Evolutionary conservation across 2,888 invertebrate genomes (phyloP), one percentile per base, ranked within the genome.

Genomic region (Heliconius erato): DNA sequence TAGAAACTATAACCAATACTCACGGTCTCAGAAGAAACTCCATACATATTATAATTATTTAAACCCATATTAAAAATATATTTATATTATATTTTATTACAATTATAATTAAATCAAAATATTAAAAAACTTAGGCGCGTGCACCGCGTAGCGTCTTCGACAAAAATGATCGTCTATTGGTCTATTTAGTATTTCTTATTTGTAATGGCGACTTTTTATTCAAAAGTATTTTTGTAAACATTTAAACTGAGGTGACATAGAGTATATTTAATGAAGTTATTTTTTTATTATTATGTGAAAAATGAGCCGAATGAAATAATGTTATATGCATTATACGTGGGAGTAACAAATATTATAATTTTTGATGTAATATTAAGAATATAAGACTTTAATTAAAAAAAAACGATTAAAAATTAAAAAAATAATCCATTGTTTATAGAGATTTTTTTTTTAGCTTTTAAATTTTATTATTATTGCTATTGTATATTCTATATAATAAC

Each of bases 11-110:
- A n/a, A n/a, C n/a, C n/a, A n/a, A n/a, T n/a, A n/a, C n/a, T n/a
- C n/a, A n/a, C n/a, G n/a, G n/a, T n/a, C n/a, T n/a, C n/a, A n/a
- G n/a, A n/a, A n/a, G n/a, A 90, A 76, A 89, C 92, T 26, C 91
- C 91, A 80, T 91, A 92, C 69, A 92, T 92, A 89, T 91, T 92
- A 49, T 84, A 88, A 81, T 88, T 82, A 77, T 83, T 84, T 40
- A 82, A 81, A 81, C 85, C 85, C 83, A 86, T 87, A 74, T 84
- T 80, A 67, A 40, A 19, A 14, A 63, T n/a, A 35, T n/a, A 63
- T 23, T n/a, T 63, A 9, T 3, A 63, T 23, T 32, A 54, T 63
- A 76, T 63, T 63, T n/a, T 23, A 76, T 76, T 35, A 59, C 6
- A 63, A 71, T 71, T 71, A 44, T 72, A 28, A 28, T 40, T 19